A percentile compares a stretch with the other conserved stretches of the same genome.
phyloP scores from a whole-genome alignment of 2,113 vertebrate genomes.

The Euleptes europaea region DNA sequence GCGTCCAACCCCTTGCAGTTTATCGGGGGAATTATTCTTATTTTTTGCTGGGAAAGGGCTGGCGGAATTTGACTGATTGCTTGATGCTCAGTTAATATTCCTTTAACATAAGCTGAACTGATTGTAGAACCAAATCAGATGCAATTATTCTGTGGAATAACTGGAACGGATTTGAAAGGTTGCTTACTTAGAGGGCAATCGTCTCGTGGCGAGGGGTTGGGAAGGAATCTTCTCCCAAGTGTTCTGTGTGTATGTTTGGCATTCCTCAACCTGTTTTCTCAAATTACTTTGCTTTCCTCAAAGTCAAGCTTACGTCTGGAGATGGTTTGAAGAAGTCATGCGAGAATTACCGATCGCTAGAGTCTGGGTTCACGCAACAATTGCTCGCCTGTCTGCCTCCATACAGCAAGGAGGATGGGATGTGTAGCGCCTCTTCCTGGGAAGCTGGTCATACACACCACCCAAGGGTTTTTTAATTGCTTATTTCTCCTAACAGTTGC shows the following conservation, averaged over 20 bases:
- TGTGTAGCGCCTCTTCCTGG: too few species aligned
- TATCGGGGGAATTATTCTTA: background rate
- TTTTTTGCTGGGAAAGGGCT: background rate
- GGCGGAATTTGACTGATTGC: conserved; percentile 23
- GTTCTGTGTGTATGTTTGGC: background rate
- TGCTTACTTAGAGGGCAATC: conserved; percentile 37
- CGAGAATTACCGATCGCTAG: background rate
- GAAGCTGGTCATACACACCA: background rate
- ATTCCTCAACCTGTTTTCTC: background rate
- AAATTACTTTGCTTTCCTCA: background rate
- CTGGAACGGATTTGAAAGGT: conserved; percentile 39
- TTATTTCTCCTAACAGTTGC: background rate
- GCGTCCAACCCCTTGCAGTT: conserved; percentile 2
- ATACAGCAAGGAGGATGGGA: too few species aligned
- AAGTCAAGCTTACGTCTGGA: background rate
- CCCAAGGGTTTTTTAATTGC: background rate
- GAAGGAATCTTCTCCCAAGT: conserved; percentile 4
- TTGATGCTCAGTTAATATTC: conserved; percentile 51
- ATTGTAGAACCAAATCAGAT: conserved; percentile 53
- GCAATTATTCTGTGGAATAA: conserved; percentile 44
- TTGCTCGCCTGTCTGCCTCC: background rate
- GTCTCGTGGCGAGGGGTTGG: background rate
- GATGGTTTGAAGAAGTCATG: background rate
- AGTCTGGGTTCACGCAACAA: background rate
- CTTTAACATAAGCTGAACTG: conserved; percentile 49